These are phyloP conservation scores for Gnathonemus echidnorhynchus DNA, from an alignment of 2,113 vertebrate species.

Conservation along the genomic window DNA sequence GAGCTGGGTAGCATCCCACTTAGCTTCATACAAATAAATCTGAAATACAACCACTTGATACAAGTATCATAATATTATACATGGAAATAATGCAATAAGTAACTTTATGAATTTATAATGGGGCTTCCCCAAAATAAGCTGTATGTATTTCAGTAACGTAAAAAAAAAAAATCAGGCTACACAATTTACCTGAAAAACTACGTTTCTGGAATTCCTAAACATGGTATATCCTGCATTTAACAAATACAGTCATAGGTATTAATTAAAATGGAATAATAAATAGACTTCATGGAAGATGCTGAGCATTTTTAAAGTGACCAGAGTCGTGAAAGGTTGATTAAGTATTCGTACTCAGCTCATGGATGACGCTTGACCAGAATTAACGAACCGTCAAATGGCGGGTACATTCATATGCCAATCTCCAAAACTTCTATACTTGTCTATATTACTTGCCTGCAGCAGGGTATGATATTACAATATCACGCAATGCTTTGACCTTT, in stretches of 20 bases:
- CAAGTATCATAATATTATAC: neutral
- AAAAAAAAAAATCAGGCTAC: neutral
- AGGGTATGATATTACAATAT: conserved; percentile 3
- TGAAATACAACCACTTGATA: neutral
- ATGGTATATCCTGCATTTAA: neutral
- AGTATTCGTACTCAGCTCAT: neutral
- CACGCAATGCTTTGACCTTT: neutral
- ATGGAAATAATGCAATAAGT: neutral
- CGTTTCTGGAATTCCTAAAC: neutral
- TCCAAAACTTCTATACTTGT: neutral
- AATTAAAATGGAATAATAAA: neutral
- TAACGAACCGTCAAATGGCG: neutral
- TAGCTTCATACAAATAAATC: neutral
- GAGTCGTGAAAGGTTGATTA: neutral
- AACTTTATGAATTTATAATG: neutral
- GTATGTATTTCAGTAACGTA: neutral
- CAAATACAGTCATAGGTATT: neutral
- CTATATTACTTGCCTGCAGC: neutral
- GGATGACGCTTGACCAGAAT: neutral
- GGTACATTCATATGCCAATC: neutral
- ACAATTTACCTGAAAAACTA: neutral
- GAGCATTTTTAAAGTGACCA: neutral
- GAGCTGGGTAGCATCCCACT: neutral
- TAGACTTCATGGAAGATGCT: neutral
- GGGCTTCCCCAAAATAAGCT: neutral